Percentiles rank a stretch among this genome's conserved stretches.
Evolutionary conservation across 2,888 invertebrate species (phyloP).

Genomic region (Trachelus troglodyta): DNA sequence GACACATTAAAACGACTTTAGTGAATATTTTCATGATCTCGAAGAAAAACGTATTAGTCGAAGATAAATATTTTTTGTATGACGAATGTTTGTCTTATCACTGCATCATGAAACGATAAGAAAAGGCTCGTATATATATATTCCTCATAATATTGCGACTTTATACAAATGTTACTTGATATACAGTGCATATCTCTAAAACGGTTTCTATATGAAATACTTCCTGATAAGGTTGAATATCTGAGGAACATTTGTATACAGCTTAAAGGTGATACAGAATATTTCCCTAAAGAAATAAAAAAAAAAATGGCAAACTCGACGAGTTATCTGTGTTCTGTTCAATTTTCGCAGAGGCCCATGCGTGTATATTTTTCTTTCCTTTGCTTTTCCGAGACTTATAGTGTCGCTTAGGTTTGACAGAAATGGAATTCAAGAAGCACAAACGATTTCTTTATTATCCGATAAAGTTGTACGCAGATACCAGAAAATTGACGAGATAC

Average conservation of each 20-base stretch:
- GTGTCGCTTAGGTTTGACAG: not conserved
- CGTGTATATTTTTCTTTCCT: not conserved
- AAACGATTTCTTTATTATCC: not conserved
- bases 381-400: not conserved
- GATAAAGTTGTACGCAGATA: not conserved
- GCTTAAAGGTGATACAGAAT: not conserved
- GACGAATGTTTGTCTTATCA: not conserved
- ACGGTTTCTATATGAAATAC: not conserved
- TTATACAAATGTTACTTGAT: not conserved
- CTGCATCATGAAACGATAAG: not conserved
- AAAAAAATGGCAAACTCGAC: conserved; percentile 1
- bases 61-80: not conserved
- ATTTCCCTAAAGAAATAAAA: not conserved
- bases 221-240: not conserved
- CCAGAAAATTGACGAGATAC: not conserved
- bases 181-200: not conserved
- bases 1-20: not conserved
- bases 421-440: not conserved
- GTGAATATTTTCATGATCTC: no score
- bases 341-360: not conserved
- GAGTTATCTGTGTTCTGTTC: not conserved
- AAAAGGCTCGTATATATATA: not conserved
- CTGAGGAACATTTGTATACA: not conserved
- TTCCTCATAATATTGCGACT: not conserved
- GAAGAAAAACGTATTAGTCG: no score